Evolutionary conservation across 2,113 vertebrate genomes (phyloP), one percentile per base, ranked within the genome.

Genomic region (Astur gentilis): DNA sequence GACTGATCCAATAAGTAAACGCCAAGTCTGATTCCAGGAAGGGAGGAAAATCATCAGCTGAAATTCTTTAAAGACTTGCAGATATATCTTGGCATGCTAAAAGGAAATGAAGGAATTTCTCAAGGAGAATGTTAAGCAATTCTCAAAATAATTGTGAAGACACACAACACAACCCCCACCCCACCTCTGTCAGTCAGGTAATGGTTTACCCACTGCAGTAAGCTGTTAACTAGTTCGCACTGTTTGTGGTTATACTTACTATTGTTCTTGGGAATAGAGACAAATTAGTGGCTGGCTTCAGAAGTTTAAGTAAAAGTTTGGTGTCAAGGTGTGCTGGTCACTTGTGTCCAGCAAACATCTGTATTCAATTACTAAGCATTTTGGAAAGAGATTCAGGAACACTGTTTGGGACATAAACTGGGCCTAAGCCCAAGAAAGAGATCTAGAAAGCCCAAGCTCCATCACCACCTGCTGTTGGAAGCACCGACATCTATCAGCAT

Each of bases 1-100:
- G 84, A 87, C 38, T 83, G 94, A 96, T 90, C 77, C 96, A 91
- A 61, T 42, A 83, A 3, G 6, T 57, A 89, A 94, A 89, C 15
- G 42, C 45, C 83, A 94, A 84, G 27, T 70, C 45, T 64, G 82
- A 83, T 66, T 95, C 78, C 89, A 95, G 38, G 58, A 95, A 95
- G 93, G 75, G 93, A 96, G 72, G 89, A 80, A 95, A 95, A 91
- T 80, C 89, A 94, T 85, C 78, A 58, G 60, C 72, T 95, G 64
- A 80, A 96, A 94, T 90, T 88, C 92, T 92, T 96, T 92, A 73
- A 93, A 93, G 85, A n/a, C 71, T 88, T 93, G 76, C 92, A 95
- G 93, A 96, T 93, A 73, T 17, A 77, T 86, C 67, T 88, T 95
- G 92, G 92, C 87, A 70, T 77, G 62, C 36, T 73, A 57, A 73